These are phyloP conservation scores for Coenonympha glycerion DNA, from an alignment of 2,888 invertebrate genomes.

Conservation along the genomic window DNA sequence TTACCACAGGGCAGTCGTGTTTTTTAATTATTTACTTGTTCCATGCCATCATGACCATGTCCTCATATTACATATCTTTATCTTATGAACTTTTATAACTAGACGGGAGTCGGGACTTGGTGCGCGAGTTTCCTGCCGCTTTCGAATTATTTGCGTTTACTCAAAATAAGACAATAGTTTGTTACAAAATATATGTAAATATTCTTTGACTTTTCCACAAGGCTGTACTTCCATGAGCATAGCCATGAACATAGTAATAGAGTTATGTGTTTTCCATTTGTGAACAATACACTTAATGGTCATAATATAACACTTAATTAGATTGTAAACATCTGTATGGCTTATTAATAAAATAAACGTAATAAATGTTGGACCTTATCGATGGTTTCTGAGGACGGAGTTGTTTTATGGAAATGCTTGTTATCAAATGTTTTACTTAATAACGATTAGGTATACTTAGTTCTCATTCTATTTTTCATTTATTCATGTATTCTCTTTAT, in stretches of 20 bases:
- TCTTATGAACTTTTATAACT: too few species aligned
- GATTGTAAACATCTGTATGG: conserved; percentile 27
- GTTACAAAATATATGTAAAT: background rate
- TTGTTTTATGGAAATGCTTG: conserved; percentile 5
- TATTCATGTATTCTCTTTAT: too few species aligned
- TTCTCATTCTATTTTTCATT: too few species aligned
- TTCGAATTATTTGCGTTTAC: too few species aligned
- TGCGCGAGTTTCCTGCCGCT: too few species aligned
- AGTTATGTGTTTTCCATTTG: conserved; percentile 33
- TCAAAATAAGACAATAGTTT: too few species aligned
- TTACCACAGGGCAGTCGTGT: too few species aligned
- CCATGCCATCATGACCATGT: too few species aligned
- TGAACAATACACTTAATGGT: conserved; percentile 28
- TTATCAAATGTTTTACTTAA: conserved; percentile 19
- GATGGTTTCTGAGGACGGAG: background rate
- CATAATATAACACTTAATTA: conserved; percentile 26
- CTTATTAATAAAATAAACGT: conserved; percentile 14
- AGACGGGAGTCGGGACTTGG: too few species aligned
- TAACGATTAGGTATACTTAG: too few species aligned
- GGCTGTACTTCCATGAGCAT: conserved; percentile 20
- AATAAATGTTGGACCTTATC: conserved; percentile 13
- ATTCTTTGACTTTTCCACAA: conserved; percentile 2
- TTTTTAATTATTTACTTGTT: too few species aligned
- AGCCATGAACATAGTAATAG: conserved; percentile 42
- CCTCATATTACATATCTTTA: too few species aligned